A percentile compares a stretch with the other conserved stretches of the same genome.
phyloP scores from a whole-genome alignment of 2,113 vertebrate genomes.

The Epinephelus lanceolatus region DNA sequence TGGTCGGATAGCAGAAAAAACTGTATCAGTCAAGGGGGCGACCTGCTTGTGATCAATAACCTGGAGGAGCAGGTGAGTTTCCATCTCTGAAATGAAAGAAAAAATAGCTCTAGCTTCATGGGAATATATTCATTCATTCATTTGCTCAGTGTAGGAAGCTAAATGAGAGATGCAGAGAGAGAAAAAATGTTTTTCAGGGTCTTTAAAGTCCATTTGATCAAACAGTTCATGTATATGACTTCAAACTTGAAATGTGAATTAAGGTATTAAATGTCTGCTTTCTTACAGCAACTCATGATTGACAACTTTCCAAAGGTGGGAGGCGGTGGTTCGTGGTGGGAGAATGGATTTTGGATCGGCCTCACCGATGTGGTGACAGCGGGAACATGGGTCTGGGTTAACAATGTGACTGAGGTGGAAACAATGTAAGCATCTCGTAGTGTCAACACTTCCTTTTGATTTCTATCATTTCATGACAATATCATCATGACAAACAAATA shows the following conservation, averaged over 20 bases:
- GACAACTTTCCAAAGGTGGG: neutral
- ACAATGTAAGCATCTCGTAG: slow-evolving; percentile 48
- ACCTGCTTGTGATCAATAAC: slow-evolving; percentile 71
- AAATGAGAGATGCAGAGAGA: neutral
- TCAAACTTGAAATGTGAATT: neutral
- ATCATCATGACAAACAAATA: neutral
- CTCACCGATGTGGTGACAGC: slow-evolving; percentile 28
- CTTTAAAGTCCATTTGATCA: no score
- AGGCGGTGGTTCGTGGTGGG: slow-evolving; percentile 20
- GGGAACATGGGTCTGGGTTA: slow-evolving; percentile 70
- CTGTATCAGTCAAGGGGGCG: slow-evolving; percentile 62
- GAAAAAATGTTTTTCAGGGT: no score
- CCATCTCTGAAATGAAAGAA: neutral
- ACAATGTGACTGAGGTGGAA: slow-evolving; percentile 52
- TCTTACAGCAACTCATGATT: slow-evolving; percentile 47
- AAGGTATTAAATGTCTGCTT: neutral
- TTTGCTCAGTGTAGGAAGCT: neutral
- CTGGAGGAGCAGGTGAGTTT: slow-evolving; percentile 72
- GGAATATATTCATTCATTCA: neutral
- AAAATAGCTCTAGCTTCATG: no score
- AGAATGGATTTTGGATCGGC: slow-evolving; percentile 72
- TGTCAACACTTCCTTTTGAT: neutral
- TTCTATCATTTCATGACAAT: neutral
- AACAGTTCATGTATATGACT: neutral
- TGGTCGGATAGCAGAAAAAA: slow-evolving; percentile 72